Base-by-base conservation (phyloP, 2,888 invertebrate genomes). In the Megaustenia siamemsis region DNA sequence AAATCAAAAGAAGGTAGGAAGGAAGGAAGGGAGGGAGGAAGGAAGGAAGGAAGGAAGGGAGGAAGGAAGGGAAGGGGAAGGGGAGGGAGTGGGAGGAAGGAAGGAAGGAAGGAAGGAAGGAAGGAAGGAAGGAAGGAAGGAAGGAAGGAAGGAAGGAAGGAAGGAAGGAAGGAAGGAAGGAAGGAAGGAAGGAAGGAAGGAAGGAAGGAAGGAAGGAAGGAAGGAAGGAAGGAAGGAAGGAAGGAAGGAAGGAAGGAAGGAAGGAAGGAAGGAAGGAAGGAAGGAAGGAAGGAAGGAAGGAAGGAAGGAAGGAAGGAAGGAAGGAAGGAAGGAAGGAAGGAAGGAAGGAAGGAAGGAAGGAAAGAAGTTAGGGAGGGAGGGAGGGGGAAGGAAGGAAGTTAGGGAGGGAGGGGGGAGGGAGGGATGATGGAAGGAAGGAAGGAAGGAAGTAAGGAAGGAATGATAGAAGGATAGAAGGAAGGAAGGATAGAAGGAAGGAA, bases 161-260 rank as follows among this genome's bases (percentile, higher is more conserved):
- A 71, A 35, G 32, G 35, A 35, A 21, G 35, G 71, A 32, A 32
- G 18, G 32, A 71, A 12, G 35, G 32, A 35, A 71, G 35, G 35
- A 32, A 71, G 78, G 85, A 88, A 63, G 85, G 87, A 84, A 89
- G 90, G 66, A 80, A 87, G 83, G 90, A 90, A 82, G 84, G 86
- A 69, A 86, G 89, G 66, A 69, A 89, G 79, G 86, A 89, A 38
- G 86, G 84, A 69, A 83, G 88, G 73, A 87, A 86, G 88, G 63
- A 49, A 78, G 38, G 85, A 86, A 40, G 69, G 63, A 10, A 43
- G 66, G 66, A 73, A 49, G 40, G 75, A 83, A 63, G 87, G 69
- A 8, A 35, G 45, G 28, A 82, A 86, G 71, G 86, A 85, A 75
- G 68, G 84, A 60, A 79, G 86, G 60, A 88, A 86, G 35, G 87